Conservation (phyloP, 2,888 invertebrate species). For the Microctonus brassicae region DNA sequence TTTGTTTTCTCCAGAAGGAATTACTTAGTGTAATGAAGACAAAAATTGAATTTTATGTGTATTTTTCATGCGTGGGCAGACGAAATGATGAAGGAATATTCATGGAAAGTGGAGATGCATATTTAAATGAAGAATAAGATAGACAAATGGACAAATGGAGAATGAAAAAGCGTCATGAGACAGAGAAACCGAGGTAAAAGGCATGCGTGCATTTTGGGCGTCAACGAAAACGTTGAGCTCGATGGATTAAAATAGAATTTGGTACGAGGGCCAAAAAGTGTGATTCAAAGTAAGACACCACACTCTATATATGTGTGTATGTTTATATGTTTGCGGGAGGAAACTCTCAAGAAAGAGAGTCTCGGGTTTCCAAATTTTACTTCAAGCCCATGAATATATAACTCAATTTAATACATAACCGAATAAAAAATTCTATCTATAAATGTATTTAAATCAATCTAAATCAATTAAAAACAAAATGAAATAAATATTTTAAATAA, state of each 20-base stretch:
- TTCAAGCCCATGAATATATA: conserved; percentile 1
- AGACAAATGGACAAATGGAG: not conserved
- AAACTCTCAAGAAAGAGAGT: not conserved
- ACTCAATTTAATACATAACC: not conserved
- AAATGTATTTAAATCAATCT: not conserved
- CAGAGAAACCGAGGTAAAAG: conserved; percentile 2
- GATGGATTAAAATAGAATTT: conserved; percentile 35
- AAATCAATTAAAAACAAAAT: too few relatives aligned
- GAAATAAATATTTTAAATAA: not conserved
- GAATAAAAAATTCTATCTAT: not conserved
- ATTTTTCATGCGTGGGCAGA: not conserved
- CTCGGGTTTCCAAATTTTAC: conserved; percentile 10
- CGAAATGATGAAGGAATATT: not conserved
- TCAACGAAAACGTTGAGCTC: conserved; percentile 18
- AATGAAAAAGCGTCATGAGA: not conserved
- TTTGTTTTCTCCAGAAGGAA: not conserved
- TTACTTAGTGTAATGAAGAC: too few relatives aligned
- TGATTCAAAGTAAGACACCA: conserved; percentile 30
- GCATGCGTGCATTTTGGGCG: conserved; percentile 21
- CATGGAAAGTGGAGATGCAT: not conserved
- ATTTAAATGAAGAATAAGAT: conserved; percentile 22
- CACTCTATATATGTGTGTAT: not conserved
- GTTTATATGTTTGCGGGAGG: too few relatives aligned
- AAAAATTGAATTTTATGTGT: too few relatives aligned
- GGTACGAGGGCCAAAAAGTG: conserved; percentile 31